These are phyloP conservation scores for Hemicentrotus pulcherrimus DNA, from an alignment of 35 echinoderm and acorn worm genomes.

Conservation along the genomic window DNA sequence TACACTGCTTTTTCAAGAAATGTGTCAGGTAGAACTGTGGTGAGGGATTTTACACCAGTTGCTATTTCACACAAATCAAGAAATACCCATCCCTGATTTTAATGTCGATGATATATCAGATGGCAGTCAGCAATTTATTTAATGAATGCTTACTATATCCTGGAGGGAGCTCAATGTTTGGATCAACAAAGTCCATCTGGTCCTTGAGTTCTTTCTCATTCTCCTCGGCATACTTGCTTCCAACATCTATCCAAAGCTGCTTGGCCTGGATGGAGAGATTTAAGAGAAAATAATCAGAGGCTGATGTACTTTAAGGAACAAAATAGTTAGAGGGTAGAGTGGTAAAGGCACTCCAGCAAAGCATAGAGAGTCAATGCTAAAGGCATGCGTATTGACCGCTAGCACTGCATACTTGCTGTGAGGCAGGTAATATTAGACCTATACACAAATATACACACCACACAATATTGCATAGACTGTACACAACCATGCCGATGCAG, in stretches of 20 bases:
- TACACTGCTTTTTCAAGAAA: no score
- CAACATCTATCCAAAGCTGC: slow-evolving; percentile 84
- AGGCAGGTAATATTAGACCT: no score
- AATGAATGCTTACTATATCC: slow-evolving; percentile 68
- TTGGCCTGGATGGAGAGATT: slow-evolving; percentile 57
- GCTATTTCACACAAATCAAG: no score
- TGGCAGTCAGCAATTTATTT: not conserved
- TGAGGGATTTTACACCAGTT: no score
- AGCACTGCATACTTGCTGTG: no score
- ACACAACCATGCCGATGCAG: no score
- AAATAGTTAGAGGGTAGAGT: not conserved
- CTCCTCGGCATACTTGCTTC: slow-evolving; percentile 82
- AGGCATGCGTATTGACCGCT: no score
- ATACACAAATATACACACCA: no score
- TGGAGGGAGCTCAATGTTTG: slow-evolving; percentile 50
- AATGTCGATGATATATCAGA: not conserved
- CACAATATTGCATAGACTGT: no score
- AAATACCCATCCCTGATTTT: no score
- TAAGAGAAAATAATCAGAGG: not conserved
- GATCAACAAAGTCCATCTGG: slow-evolving; percentile 79
- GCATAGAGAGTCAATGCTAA: no score
- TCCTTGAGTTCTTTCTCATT: slow-evolving; percentile 98
- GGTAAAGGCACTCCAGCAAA: not conserved
- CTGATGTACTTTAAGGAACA: not conserved
- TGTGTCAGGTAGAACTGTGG: no score